Conservation (phyloP, 2,797 vertebrate genomes). For the Anableps anableps region DNA sequence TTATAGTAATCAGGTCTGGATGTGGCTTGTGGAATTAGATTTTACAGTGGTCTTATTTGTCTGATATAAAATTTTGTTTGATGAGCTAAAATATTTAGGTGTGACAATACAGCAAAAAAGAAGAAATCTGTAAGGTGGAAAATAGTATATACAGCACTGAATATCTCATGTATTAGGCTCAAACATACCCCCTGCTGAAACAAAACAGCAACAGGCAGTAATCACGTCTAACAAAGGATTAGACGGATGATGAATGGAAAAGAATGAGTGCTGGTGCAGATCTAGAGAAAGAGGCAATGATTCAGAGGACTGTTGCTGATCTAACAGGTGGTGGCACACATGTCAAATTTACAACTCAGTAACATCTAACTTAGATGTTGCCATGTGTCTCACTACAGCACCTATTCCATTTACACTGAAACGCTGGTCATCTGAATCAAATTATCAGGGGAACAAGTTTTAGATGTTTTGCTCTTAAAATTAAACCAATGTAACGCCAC, state of each 20-base stretch:
- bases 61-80: background rate
- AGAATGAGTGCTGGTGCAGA: conserved; percentile 59
- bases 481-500: conserved; percentile 8
- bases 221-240: conserved; percentile 45
- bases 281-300: conserved; percentile 49
- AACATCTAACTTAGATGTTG: conserved; percentile 8
- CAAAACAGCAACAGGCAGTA: conserved; percentile 36
- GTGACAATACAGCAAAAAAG: background rate
- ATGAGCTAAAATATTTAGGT: background rate
- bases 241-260: conserved; percentile 53
- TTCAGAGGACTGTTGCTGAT: conserved; percentile 31
- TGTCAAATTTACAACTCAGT: conserved; percentile 21
- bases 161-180: conserved; percentile 23
- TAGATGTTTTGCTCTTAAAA: conserved; percentile 14
- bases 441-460: conserved; percentile 1
- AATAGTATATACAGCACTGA: background rate
- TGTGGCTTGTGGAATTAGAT: background rate
- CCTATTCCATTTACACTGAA: conserved; percentile 6
- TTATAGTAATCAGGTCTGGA: background rate
- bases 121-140: background rate
- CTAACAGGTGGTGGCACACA: conserved; percentile 42
- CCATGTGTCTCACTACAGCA: conserved; percentile 35
- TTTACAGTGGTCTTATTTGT: background rate
- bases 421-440: conserved; percentile 24
- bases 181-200: conserved; percentile 32